Evolutionary conservation across 2,797 vertebrate genomes (phyloP).

Genomic region (Tympanoctomys barrerae): DNA sequence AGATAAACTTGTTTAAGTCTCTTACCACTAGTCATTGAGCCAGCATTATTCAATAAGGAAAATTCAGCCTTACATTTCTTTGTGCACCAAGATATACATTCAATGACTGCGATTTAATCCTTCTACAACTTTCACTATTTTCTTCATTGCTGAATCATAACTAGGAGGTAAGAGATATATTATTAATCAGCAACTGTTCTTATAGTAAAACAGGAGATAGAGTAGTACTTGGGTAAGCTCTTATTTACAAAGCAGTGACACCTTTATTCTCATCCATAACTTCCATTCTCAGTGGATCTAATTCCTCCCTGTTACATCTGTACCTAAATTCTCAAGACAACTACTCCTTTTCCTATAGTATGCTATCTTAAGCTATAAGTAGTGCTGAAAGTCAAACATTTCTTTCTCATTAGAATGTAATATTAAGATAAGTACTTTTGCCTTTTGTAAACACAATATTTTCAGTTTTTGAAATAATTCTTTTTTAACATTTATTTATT

Average conservation of each 20-base stretch:
- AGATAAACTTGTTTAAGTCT: neutral
- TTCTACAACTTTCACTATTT: neutral
- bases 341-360: neutral
- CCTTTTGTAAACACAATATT: neutral
- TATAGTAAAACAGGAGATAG: neutral
- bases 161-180: neutral
- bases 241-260: neutral
- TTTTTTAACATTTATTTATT: too few species aligned
- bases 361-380: neutral
- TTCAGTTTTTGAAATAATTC: neutral
- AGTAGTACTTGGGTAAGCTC: neutral
- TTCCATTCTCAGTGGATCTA: neutral
- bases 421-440: neutral
- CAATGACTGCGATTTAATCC: neutral
- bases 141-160: neutral
- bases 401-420: neutral
- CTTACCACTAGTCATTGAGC: neutral
- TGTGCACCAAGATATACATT: neutral
- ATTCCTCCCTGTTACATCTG: neutral
- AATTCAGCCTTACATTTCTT: neutral
- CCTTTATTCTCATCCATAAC: neutral
- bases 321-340: neutral
- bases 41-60: neutral
- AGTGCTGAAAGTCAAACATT: neutral
- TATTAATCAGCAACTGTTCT: neutral